Conservation (phyloP, 2,888 invertebrate genomes). For the Anticlea derivata region DNA sequence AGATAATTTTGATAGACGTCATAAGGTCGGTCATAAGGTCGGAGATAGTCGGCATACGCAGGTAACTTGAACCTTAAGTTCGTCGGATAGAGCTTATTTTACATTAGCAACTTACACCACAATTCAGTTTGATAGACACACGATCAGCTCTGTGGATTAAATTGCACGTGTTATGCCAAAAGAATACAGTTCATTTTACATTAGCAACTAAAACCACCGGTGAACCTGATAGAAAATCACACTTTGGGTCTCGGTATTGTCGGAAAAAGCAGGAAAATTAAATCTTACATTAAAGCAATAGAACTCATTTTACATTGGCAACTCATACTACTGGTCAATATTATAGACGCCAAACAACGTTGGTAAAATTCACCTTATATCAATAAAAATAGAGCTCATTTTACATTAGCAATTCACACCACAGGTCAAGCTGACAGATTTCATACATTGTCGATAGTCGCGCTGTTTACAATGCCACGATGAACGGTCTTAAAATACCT, state of each 20-base stretch:
- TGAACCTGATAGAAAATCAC: too few species aligned
- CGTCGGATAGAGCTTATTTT: neutral
- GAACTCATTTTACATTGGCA: neutral
- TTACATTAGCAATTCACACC: too few species aligned
- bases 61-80: conserved; percentile 59
- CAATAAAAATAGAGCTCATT: too few species aligned
- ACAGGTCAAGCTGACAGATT: too few species aligned
- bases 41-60: conserved; percentile 95
- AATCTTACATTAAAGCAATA: neutral
- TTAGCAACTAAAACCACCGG: too few species aligned
- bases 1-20: too few species aligned
- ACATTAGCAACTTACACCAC: too few species aligned
- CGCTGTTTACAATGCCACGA: too few species aligned
- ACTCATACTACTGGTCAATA: too few species aligned
- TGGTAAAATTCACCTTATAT: conserved; percentile 83
- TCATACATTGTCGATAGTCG: too few species aligned
- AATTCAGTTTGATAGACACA: too few species aligned
- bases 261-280: conserved; percentile 88
- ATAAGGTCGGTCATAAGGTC: conserved; percentile 97
- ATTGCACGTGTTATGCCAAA: conserved; percentile 3
- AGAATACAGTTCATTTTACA: neutral
- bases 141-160: conserved; percentile 96
- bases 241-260: conserved; percentile 96
- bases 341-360: conserved; percentile 97
- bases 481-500: too few species aligned